Percentiles rank a stretch among this genome's conserved stretches.
Evolutionary conservation across 1,140 invertebrate species (phyloP).

Genomic region (Holcopasites calliopsidis): DNA sequence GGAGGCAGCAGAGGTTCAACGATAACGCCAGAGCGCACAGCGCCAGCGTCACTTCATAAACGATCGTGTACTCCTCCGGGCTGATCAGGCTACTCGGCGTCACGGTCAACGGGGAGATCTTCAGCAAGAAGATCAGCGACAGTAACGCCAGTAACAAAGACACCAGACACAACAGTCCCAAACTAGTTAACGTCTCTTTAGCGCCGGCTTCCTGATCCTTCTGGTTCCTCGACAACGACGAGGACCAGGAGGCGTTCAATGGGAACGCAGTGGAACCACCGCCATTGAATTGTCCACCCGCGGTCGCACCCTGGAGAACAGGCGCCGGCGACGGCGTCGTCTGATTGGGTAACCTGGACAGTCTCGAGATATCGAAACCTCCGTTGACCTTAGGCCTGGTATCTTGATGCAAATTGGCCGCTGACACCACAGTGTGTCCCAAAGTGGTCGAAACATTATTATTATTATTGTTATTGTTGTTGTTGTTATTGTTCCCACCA

Average conservation of each 20-base stretch:
- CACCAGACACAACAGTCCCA: constrained; percentile 91
- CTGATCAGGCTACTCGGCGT: constrained; percentile 81
- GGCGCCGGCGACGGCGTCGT: constrained; percentile 74
- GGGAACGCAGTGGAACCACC: constrained; percentile 66
- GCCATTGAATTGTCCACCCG: constrained; percentile 23
- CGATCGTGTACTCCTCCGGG: constrained; percentile 90
- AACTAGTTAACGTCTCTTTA: constrained; percentile 90
- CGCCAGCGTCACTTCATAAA: constrained; percentile 94
- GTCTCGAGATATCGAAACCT: constrained; percentile 80
- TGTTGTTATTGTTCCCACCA: constrained; percentile 55
- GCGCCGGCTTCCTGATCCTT: constrained; percentile 82
- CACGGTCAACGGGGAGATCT: constrained; percentile 86
- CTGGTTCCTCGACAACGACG: constrained; percentile 77
- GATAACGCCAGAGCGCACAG: constrained; percentile 92
- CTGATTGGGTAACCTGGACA: constrained; percentile 74
- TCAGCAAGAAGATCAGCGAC: constrained; percentile 91
- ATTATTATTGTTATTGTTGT: constrained; percentile 46
- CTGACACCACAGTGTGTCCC: constrained; percentile 39
- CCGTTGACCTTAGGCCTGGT: constrained; percentile 74
- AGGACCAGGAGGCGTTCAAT: constrained; percentile 80
- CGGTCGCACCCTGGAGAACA: constrained; percentile 45
- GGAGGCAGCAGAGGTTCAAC: constrained; percentile 92
- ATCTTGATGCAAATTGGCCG: constrained; percentile 62
- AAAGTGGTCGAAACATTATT: constrained; percentile 46
- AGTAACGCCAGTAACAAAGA: constrained; percentile 90